Evolutionary conservation across 2,797 vertebrate species (phyloP), one percentile per base, ranked within the genome.

Genomic region (Cuniculus paca): DNA sequence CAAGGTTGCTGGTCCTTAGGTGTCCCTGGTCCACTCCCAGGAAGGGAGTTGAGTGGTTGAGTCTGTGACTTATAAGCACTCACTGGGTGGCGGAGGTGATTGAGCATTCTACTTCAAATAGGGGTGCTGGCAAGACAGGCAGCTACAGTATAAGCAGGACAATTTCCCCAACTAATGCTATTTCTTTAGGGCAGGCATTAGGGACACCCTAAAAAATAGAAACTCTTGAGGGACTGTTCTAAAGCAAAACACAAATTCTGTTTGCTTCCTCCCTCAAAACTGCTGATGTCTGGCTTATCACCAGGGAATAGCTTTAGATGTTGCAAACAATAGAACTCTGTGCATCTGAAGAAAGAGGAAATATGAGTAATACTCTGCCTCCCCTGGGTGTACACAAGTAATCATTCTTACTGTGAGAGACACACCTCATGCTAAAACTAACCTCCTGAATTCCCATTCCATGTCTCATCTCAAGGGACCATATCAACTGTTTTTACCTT

Each of bases 251-350:
- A n/a, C 24, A 80, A 61, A 10, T 45, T 39, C 34, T 82, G 68
- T n/a, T 90, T 58, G 95, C 85, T 91, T 97, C 70, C 63, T 96
- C 52, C 72, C 58, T 89, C 36, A 91, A 94, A 94, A 94, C 75
- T 80, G 83, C 83, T 96, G 82, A 95, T 92, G 56, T 92, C 79
- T 89, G 93, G 61, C 22, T 58, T 95, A 96, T 95, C 93, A 93
- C 70, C 60, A 94, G 60, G 58, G 75, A 84, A 82, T 89, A 95
- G 39, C n/a, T 94, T 95, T 39, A 89, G 63, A 96, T 84, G 58
- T 68, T 91, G 56, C 54, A 88, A 93, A 97, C 96, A 97, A 97
- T 93, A 91, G 89, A 91, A 78, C 28, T 2, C 80, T 95, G 95
- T 96, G 65, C 88, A 48, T 89, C 8, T 95, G 60, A 36, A 90